phyloP scores from a whole-genome alignment of 2,113 vertebrate genomes.

The Nerophis lumbriciformis region DNA sequence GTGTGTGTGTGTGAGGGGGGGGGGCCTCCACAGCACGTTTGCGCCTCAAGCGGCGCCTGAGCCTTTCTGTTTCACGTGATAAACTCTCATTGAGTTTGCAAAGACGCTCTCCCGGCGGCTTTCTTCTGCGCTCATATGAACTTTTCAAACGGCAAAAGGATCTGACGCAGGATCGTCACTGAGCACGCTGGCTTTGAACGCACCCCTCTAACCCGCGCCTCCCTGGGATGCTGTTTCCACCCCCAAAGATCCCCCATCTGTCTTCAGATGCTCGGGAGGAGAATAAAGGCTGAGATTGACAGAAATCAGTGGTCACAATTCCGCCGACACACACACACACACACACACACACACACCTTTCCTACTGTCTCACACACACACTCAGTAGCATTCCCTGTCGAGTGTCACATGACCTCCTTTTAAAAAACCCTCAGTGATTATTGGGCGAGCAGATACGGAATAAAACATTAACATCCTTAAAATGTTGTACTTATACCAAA shows the following conservation, averaged over 20 bases:
- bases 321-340: background rate
- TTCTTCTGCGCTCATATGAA: slow-evolving; percentile 4
- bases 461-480: slow-evolving; percentile 4
- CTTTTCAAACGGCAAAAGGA: slow-evolving; percentile 6
- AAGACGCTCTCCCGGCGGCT: background rate
- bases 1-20: too few relatives aligned
- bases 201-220: background rate
- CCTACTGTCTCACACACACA: background rate
- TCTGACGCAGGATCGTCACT: background rate
- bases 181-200: background rate
- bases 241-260: slow-evolving; percentile 4
- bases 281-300: slow-evolving; percentile 5
- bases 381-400: background rate
- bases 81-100: too few relatives aligned
- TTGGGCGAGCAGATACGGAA: slow-evolving; percentile 1
- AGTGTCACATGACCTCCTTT: slow-evolving; percentile 2
- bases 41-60: background rate
- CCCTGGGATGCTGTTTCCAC: too few relatives aligned
- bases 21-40: background rate
- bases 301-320: slow-evolving; percentile 1
- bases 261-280: slow-evolving; percentile 5
- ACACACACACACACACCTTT: background rate
- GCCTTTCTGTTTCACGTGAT: too few relatives aligned
- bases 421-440: background rate
- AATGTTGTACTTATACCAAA: background rate